Conservation (phyloP, 2,797 vertebrate species). For the Crocidura indochinensis region DNA sequence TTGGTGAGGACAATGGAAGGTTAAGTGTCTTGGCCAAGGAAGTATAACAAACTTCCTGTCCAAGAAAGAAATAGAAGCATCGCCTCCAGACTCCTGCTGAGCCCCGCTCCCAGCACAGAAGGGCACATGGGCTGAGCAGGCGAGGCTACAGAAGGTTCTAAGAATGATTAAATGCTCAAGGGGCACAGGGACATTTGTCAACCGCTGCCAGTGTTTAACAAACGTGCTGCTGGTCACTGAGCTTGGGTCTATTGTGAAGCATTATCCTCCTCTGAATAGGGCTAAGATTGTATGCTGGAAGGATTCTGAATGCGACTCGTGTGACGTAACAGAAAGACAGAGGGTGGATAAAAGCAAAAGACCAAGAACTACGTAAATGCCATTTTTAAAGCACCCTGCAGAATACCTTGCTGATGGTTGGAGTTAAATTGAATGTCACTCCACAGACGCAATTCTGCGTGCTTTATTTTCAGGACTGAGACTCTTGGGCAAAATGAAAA, state of each 20-base stretch:
- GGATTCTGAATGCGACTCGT: slow-evolving; percentile 55
- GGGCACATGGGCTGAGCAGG: slow-evolving; percentile 61
- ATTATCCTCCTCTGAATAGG: slow-evolving; percentile 72
- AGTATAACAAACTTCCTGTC: slow-evolving; percentile 6
- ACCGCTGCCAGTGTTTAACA: slow-evolving; percentile 49
- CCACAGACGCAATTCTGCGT: background rate
- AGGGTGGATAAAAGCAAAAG: slow-evolving; percentile 59
- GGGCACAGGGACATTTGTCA: slow-evolving; percentile 49
- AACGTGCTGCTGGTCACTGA: slow-evolving; percentile 41
- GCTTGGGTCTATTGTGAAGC: slow-evolving; percentile 27
- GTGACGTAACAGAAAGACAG: slow-evolving; percentile 69
- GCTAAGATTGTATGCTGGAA: slow-evolving; percentile 63
- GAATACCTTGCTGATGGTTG: slow-evolving; percentile 6
- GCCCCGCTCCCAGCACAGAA: background rate
- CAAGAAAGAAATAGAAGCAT: slow-evolving; percentile 62
- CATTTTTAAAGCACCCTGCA: slow-evolving; percentile 36
- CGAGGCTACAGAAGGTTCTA: background rate
- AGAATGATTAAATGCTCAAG: slow-evolving; percentile 60
- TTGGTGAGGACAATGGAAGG: slow-evolving; percentile 2
- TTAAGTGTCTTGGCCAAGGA: background rate
- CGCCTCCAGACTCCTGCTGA: slow-evolving; percentile 6
- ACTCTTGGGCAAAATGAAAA: slow-evolving; percentile 23
- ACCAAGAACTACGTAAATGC: slow-evolving; percentile 26
- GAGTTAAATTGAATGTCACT: slow-evolving; percentile 47
- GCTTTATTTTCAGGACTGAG: slow-evolving; percentile 29